Base-by-base conservation (phyloP, 2,888 invertebrate species). In the Oeneis ivallda region DNA sequence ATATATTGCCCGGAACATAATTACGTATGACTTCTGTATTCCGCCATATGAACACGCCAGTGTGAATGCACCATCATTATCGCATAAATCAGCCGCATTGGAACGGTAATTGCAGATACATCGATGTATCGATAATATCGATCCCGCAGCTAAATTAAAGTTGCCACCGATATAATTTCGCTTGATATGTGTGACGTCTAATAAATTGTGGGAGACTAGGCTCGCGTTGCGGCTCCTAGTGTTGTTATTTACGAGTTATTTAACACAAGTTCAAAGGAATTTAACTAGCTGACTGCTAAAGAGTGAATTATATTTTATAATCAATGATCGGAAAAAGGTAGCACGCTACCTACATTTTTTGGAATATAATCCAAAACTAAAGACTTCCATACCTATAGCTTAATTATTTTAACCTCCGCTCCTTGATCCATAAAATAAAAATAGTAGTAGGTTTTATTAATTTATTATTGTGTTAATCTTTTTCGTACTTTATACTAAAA, bases 51-150 rank as follows among this genome's bases (percentile, higher is more conserved):
- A 75, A 77, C 77, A 74, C 73, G 69, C 62, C 72, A 70, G 75
- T 75, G 75, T 78, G 80, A 81, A 78, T 78, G 75, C 72, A 71
- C 73, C 74, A 71, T 86, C 85, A 88, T 89, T 89, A 89, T 87
- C 87, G 80, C 80, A 88, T 89, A 89, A 89, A 88, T 89, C 89
- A 86, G 79, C 75, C 74, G 75, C 76, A 79, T 80, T 78, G 81
- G 76, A 81, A 76, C 81, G 76, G 81, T 85, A 85, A 85, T 86
- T 85, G 84, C 81, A 77, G 80, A 80, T 82, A 76, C 75, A 79
- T 77, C 80, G 76, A 79, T 79, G 74, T 79, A 79, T 80, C 79
- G 78, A 78, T 78, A 77, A 75, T 75, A 79, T 74, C 74, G 70
- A 80, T 76, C 64, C 75, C 72, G 73, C 70, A 74, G 74, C 78